These are phyloP conservation scores for Pagetopsis macropterus DNA, from an alignment of 2,797 vertebrate species.

Conservation along the genomic window DNA sequence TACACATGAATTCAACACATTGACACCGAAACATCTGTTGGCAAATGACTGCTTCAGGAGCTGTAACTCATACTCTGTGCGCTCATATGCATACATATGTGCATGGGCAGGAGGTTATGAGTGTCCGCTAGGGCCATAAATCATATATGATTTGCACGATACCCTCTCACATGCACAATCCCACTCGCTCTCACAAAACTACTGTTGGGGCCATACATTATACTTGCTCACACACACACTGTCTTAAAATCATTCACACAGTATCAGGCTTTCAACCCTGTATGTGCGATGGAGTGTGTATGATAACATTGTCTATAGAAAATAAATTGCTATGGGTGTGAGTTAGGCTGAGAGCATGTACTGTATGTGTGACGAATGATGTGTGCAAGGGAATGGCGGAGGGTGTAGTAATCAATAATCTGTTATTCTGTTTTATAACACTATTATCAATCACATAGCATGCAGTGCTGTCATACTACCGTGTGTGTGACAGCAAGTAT, in stretches of 20 bases:
- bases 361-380: conserved; percentile 12
- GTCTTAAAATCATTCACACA: conserved; percentile 25
- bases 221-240: conserved; percentile 11
- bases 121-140: conserved; percentile 34
- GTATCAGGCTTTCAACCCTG: conserved; percentile 2
- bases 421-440: conserved; percentile 29
- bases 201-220: conserved; percentile 26
- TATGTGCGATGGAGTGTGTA: background rate
- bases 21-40: conserved; percentile 19
- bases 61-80: background rate
- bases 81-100: conserved; percentile 30
- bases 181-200: conserved; percentile 1
- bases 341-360: background rate
- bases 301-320: conserved; percentile 8
- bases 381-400: conserved; percentile 10
- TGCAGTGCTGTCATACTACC: conserved; percentile 28
- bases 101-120: conserved; percentile 10
- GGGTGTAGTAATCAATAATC: conserved; percentile 44
- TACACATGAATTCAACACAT: background rate
- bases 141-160: conserved; percentile 31
- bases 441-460: conserved; percentile 42
- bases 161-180: conserved; percentile 21
- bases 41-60: conserved; percentile 15
- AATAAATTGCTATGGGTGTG: background rate
- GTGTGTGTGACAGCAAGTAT: conserved; percentile 24